Percentiles rank a stretch among this genome's conserved stretches.
Evolutionary conservation across 35 echinoderm and acorn worm species (phyloP).

Genomic region (Amphiura filiformis): DNA sequence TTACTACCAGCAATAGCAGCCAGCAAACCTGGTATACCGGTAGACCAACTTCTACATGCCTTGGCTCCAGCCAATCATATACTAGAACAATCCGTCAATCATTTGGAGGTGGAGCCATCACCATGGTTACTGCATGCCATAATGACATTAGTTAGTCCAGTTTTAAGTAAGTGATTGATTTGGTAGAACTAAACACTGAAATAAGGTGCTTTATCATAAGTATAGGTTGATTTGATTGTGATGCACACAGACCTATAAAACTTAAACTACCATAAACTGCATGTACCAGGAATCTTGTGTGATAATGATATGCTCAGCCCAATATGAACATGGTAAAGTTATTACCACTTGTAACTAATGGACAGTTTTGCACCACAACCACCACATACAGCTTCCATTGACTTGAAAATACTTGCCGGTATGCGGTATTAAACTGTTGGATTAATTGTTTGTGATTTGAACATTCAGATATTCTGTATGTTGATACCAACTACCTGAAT

Average conservation of each 20-base stretch:
- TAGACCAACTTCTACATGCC: conserved; percentile 49
- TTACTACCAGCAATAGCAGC: conserved; percentile 54
- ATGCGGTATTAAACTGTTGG: too few relatives aligned
- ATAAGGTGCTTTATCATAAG: neutral
- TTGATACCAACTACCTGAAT: too few relatives aligned
- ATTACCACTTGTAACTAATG: too few relatives aligned
- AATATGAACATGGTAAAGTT: too few relatives aligned
- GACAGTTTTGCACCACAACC: too few relatives aligned
- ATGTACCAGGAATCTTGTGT: too few relatives aligned
- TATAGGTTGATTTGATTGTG: neutral
- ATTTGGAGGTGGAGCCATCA: conserved; percentile 58
- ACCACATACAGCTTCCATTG: too few relatives aligned
- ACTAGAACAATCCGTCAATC: conserved; percentile 8
- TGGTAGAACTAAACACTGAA: too few relatives aligned
- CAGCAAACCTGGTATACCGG: conserved; percentile 21
- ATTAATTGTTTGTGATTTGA: too few relatives aligned
- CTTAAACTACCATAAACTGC: neutral
- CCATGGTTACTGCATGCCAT: conserved; percentile 80
- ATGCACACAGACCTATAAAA: neutral
- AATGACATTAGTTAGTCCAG: conserved; percentile 48
- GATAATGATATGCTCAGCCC: too few relatives aligned
- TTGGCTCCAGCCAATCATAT: conserved; percentile 20
- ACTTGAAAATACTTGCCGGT: too few relatives aligned
- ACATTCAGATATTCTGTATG: too few relatives aligned
- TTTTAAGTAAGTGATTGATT: conserved; percentile 31